Base-by-base conservation (phyloP, 1,140 invertebrate species). In the Micrasema minimum region DNA sequence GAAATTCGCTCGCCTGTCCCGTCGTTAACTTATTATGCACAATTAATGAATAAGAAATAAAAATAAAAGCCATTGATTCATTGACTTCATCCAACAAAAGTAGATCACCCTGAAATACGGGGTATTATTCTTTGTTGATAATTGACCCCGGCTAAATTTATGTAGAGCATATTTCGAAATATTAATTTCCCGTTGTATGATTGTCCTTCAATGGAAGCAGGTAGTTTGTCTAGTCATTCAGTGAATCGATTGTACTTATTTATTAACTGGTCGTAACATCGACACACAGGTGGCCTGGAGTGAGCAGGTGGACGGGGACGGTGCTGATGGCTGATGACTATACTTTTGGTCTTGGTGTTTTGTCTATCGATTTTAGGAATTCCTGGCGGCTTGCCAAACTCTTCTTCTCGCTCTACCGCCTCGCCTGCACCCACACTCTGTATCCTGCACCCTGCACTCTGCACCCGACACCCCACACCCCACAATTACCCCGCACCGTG, bases 321-420 rank as follows among this genome's bases (percentile, higher is more conserved):
- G 55, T 22, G 55, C n/a, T 53, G 16, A 23, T 31, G n/a, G 26
- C 55, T 35, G 23, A 16, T 38, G 38, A 5, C 55, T 18, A 18
- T 35, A 16, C 35, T 59, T 20, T 48, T 12, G 18, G 12, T 12
- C 12, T n/a, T n/a, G 12, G 55, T 18, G 55, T 14, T 18, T 38
- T 38, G 14, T 41, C 37, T 59, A 59, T 59, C 55, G 55, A 59
- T 59, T 59, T 59, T 7, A 20, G 11, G 37, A 59, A 37, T 7
- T 14, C 38, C 38, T 59, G 55, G 55, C 55, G 9, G 37, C 20
- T 11, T 41, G 55, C 55, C 55, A 59, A 31, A 14, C 51, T 31
- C n/a, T 23, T 11, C 16, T n/a, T 12, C 16, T 26, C 35, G 12
- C 55, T 20, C 1, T 31, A 38, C 55, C 31, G 31, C 20, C 31